phyloP scores from a whole-genome alignment of 2,888 invertebrate genomes.

The Physocephala rufipes region DNA sequence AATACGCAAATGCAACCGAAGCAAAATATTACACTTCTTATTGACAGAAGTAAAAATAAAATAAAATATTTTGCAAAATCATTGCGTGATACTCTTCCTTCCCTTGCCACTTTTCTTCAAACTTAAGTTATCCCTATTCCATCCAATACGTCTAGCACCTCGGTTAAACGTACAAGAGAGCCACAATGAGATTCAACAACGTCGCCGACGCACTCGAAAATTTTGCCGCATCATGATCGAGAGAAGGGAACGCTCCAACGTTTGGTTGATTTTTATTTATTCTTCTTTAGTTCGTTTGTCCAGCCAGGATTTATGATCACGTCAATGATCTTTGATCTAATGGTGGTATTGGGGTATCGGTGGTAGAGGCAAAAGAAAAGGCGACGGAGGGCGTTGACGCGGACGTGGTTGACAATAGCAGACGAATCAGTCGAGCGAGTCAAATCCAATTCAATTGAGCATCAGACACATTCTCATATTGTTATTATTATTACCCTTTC shows the following conservation, averaged over 20 bases:
- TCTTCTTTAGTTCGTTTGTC: slow-evolving; percentile 8
- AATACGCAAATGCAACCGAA: neutral
- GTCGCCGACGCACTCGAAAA: slow-evolving; percentile 32
- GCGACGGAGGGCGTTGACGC: neutral
- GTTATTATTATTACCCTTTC: neutral
- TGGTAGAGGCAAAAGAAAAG: slow-evolving; percentile 29
- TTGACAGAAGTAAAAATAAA: neutral
- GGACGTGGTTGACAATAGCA: neutral
- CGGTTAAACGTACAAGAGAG: slow-evolving; percentile 10
- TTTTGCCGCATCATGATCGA: slow-evolving; percentile 18
- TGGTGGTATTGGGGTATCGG: neutral
- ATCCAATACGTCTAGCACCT: neutral
- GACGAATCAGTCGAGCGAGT: neutral
- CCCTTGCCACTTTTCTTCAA: neutral
- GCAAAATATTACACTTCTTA: neutral
- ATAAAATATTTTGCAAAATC: neutral
- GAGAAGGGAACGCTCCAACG: neutral
- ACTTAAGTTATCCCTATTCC: neutral
- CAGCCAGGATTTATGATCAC: slow-evolving; percentile 42
- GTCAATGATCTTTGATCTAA: slow-evolving; percentile 44
- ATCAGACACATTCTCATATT: slow-evolving; percentile 21
- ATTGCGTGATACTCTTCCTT: neutral
- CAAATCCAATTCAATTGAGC: neutral
- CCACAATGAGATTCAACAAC: slow-evolving; percentile 20
- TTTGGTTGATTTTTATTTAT: neutral